phyloP scores from a whole-genome alignment of 2,113 vertebrate genomes.

The Daubentonia madagascariensis region DNA sequence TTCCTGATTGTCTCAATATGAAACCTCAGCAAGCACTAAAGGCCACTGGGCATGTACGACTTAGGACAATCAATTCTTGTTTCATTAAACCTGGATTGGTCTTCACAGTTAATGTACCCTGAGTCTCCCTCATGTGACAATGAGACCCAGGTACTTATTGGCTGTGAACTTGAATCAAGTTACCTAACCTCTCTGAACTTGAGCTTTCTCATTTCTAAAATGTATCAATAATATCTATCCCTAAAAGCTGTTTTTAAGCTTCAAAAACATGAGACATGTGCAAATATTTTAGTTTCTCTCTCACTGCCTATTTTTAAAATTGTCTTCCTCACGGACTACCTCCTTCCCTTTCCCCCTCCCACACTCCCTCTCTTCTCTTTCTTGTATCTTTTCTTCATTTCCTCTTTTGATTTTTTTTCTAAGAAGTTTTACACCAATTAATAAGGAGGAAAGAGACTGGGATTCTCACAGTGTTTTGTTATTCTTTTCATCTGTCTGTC shows the following conservation, averaged over 20 bases:
- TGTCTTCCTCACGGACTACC: neutral
- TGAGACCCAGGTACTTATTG: neutral
- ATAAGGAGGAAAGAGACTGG: neutral
- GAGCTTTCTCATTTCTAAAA: neutral
- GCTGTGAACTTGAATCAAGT: neutral
- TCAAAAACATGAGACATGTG: neutral
- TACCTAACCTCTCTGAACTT: neutral
- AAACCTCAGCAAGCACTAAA: neutral
- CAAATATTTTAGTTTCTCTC: neutral
- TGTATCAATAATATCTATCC: neutral
- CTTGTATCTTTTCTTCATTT: neutral
- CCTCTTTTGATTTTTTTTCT: neutral
- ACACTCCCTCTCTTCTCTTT: neutral
- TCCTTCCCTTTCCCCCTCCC: neutral
- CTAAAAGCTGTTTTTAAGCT: neutral
- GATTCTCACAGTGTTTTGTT: neutral
- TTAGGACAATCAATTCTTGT: slow-evolving; percentile 27
- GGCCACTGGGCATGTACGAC: neutral
- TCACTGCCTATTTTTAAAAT: neutral
- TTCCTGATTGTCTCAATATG: neutral
- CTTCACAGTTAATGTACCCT: neutral
- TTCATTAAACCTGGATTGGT: neutral
- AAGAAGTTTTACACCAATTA: neutral
- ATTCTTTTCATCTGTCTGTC: neutral
- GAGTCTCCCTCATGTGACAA: neutral